Evolutionary conservation across 2,113 vertebrate species (phyloP), one percentile per base, ranked within the genome.

Genomic region (Puma concolor): DNA sequence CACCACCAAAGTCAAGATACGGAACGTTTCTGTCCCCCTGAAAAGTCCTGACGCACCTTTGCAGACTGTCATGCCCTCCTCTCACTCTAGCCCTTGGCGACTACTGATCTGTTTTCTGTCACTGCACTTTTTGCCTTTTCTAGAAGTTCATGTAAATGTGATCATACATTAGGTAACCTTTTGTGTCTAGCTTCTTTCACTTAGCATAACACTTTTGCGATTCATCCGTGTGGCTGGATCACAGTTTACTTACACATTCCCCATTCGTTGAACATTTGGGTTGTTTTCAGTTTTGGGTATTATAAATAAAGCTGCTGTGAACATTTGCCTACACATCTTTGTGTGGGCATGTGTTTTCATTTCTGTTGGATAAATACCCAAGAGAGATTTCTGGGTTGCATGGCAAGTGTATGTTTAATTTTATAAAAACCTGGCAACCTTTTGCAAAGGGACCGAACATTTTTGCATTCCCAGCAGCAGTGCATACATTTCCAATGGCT

Each of bases 241-340:
- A 72, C 41, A 81, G 52, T 91, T 97, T 96, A 88, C 85, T 96
- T 91, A 85, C 57, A 71, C 50, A 86, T 52, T 97, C 36, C 80
- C 71, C 76, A 95, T 97, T 94, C 88, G n/a, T 95, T 88, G 86
- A 93, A 79, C 77, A 91, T 96, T 95, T 97, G 60, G 31, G 50
- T 82, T 94, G 92, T 92, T 97, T 97, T 95, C 91, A 96, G 71
- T 93, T 94, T 91, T 10, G 82, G 83, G 66, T 97, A 88, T 97
- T 97, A 91, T 93, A 97, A 97, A 97, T 96, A 97, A 97, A 96
- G 93, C 91, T 96, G 64, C 88, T 88, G 14, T 95, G 95, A 94
- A 94, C 81, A 97, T 95, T 98, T 94, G 72, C 86, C 77, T 90
- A 91, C 71, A 69, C 48, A 44, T 97, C 88, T 96, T 96, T 98